Conservation (phyloP, 2,888 invertebrate species). For the Cremastinae sp. region DNA sequence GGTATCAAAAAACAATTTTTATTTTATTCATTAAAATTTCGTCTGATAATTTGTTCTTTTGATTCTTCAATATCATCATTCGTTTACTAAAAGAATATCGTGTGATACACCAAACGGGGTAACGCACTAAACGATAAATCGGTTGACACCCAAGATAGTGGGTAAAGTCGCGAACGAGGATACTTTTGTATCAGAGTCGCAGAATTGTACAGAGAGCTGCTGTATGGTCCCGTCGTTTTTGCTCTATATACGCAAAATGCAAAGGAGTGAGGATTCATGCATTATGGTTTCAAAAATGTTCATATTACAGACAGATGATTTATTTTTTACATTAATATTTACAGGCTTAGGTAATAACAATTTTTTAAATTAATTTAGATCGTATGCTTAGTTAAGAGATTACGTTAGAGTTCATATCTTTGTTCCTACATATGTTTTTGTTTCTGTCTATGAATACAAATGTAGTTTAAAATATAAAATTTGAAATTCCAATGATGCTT, state of each 20-base stretch:
- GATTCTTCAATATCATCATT: slow-evolving; percentile 22
- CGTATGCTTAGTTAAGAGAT: slow-evolving; percentile 15
- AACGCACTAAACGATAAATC: slow-evolving; percentile 55
- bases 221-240: slow-evolving; percentile 23
- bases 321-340: slow-evolving; percentile 70
- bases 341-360: slow-evolving; percentile 68
- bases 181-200: slow-evolving; percentile 72
- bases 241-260: not conserved
- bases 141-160: slow-evolving; percentile 66
- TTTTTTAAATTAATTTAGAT: slow-evolving; percentile 46
- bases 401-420: too few relatives aligned
- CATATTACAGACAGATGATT: slow-evolving; percentile 37
- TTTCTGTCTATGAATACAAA: too few relatives aligned
- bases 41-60: slow-evolving; percentile 4
- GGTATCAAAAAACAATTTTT: not conserved
- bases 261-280: slow-evolving; percentile 25
- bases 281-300: not conserved
- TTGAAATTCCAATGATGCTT: too few relatives aligned
- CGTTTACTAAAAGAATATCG: slow-evolving; percentile 44
- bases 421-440: too few relatives aligned
- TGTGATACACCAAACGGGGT: slow-evolving; percentile 17
- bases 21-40: not conserved
- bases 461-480: too few relatives aligned
- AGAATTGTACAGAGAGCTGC: slow-evolving; percentile 64
- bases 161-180: slow-evolving; percentile 73